Percentiles rank a stretch among this genome's conserved stretches.
These are phyloP conservation scores for Dicyrtomina minuta DNA, from an alignment of 2,888 invertebrate genomes.

Conservation along the genomic window DNA sequence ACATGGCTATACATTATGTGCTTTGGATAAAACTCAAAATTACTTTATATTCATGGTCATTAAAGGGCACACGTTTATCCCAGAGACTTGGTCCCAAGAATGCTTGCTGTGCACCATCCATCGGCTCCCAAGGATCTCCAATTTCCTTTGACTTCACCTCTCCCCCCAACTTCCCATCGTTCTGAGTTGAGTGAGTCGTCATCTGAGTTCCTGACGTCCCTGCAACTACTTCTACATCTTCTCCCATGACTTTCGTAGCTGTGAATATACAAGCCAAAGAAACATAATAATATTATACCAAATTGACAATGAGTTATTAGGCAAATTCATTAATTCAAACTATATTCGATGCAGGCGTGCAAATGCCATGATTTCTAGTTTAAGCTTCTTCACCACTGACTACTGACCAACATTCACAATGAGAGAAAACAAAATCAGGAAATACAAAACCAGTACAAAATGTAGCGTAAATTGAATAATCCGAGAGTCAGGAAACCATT, in stretches of 20 bases:
- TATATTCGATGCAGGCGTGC: not conserved
- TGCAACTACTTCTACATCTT: not conserved
- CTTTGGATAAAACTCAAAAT: not conserved
- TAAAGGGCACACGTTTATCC: conserved; percentile 90
- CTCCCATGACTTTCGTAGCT: conserved; percentile 5
- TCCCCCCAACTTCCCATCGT: not conserved
- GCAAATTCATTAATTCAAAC: not conserved
- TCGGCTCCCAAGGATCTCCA: conserved; percentile 59
- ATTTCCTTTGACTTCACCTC: conserved; percentile 49
- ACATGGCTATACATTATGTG: not conserved
- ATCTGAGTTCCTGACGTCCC: not conserved
- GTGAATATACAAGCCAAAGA: not conserved
- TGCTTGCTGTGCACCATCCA: conserved; percentile 90
- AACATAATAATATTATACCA: not conserved
- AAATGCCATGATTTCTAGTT: no score
- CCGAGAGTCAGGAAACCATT: no score
- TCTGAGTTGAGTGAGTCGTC: not conserved
- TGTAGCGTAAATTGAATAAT: no score
- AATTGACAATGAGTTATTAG: not conserved
- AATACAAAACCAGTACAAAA: no score
- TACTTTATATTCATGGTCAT: conserved; percentile 88
- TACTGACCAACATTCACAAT: no score
- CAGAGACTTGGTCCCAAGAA: conserved; percentile 94
- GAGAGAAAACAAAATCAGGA: no score
- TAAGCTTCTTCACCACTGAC: no score